phyloP scores from a whole-genome alignment of 2,113 vertebrate species.

The Recurvirostra avosetta region DNA sequence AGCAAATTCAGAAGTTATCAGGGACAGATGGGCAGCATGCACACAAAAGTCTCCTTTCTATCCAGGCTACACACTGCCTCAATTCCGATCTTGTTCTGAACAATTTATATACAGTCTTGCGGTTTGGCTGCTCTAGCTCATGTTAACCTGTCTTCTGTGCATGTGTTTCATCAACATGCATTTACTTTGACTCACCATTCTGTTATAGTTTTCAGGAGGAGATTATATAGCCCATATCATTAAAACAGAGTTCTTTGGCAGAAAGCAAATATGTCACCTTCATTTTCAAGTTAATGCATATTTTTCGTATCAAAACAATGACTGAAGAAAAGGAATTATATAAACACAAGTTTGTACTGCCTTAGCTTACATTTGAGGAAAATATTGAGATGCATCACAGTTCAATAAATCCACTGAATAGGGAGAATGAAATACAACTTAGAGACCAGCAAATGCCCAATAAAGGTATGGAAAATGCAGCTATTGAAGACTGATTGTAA shows the following conservation, averaged over 20 bases:
- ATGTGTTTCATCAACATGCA: not conserved
- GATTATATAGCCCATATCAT: not conserved
- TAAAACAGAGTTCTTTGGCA: not conserved
- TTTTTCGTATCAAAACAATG: not conserved
- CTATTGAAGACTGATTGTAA: not conserved
- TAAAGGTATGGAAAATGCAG: not conserved
- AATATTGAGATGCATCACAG: not conserved
- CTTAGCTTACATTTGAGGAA: not conserved
- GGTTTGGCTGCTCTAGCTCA: not conserved
- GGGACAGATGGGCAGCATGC: not conserved
- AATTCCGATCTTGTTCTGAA: not conserved
- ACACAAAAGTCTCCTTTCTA: not conserved
- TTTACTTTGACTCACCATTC: not conserved
- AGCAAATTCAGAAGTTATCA: not conserved
- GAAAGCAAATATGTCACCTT: not conserved
- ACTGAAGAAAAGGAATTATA: not conserved
- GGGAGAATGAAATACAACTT: not conserved
- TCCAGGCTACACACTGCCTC: not conserved
- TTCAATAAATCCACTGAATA: not conserved
- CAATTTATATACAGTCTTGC: not conserved
- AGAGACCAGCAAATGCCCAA: not conserved
- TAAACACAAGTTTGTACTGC: not conserved
- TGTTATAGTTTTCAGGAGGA: not conserved
- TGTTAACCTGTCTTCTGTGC: not conserved
- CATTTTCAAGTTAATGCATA: not conserved